Base-by-base conservation (phyloP, 2,888 invertebrate species). In the Eupithecia subfuscata region DNA sequence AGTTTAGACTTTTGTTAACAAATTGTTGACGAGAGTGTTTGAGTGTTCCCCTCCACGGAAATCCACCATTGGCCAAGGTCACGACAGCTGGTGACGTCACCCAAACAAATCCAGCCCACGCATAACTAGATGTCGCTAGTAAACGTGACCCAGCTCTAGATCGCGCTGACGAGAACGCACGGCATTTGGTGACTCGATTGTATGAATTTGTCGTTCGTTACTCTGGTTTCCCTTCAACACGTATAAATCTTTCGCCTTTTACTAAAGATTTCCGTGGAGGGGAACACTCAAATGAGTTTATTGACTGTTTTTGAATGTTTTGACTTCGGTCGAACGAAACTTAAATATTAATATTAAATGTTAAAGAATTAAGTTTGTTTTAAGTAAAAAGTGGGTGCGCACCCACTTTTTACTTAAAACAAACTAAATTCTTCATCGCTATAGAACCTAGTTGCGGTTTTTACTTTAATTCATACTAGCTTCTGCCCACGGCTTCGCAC, bases 261-360 rank as follows among this genome's bases (percentile, higher is more conserved):
- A 96, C 96, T 96, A 96, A 96, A 96, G 96, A 96, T 96, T 96
- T 96, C 96, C 96, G 96, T 96, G 96, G 96, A 96, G 96, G 95
- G 96, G 96, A 93, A 95, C 96, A 96, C 95, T 95, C 95, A 95
- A 96, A 96, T 96, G 96, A 96, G 96, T 96, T 96, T 96, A 83
- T 22, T 14, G 60, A 25, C 60, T 60, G 60, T 60, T 60, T 60
- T 60, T 60, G 60, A 4, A 25, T 60, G 14, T 22, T 60, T 25
- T 25, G 14, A 60, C 60, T 60, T 60, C 22, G 25, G 60, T 60
- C 14, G n/a, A n/a, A n/a, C n/a, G n/a, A n/a, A n/a, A n/a, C n/a
- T n/a, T n/a, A n/a, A n/a, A n/a, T n/a, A n/a, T n/a, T n/a, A n/a
- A n/a, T n/a, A n/a, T n/a, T n/a, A n/a, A n/a, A n/a, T n/a, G n/a